phyloP scores from a whole-genome alignment of 2,888 invertebrate genomes.

The Caenorhabditis plicata region DNA sequence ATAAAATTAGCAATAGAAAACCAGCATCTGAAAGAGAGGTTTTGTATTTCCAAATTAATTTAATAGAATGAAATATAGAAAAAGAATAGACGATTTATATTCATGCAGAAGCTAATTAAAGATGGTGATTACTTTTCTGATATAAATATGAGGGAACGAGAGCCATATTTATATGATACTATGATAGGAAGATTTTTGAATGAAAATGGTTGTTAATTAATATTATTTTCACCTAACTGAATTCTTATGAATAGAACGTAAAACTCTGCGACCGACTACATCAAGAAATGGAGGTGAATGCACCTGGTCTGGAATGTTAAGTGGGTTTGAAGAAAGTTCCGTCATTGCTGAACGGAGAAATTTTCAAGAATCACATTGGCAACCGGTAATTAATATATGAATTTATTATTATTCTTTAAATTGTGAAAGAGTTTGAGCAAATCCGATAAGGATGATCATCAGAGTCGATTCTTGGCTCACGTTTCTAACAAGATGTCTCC shows the following conservation, averaged over 20 bases:
- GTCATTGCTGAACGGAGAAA: constrained; percentile 46
- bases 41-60: not conserved
- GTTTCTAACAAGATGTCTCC: constrained; percentile 16
- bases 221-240: constrained; percentile 1
- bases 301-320: constrained; percentile 47
- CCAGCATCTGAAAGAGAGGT: not conserved
- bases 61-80: constrained; percentile 14
- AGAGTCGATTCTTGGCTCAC: constrained; percentile 23
- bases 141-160: constrained; percentile 87
- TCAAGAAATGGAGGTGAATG: constrained; percentile 18
- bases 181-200: constrained; percentile 83
- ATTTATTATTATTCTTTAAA: constrained; percentile 2
- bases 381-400: constrained; percentile 12
- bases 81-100: constrained; percentile 50
- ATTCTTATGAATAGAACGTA: constrained; percentile 36
- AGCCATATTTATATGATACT: constrained; percentile 86
- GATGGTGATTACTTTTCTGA: constrained; percentile 79
- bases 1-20: constrained; percentile 8
- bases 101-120: constrained; percentile 43
- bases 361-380: constrained; percentile 43
- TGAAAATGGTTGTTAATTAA: constrained; percentile 70
- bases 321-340: constrained; percentile 47
- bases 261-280: constrained; percentile 55
- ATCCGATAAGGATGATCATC: constrained; percentile 13
- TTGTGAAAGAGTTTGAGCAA: not conserved